phyloP scores from a whole-genome alignment of 2,113 vertebrate species.

The Patagioenas fasciata region DNA sequence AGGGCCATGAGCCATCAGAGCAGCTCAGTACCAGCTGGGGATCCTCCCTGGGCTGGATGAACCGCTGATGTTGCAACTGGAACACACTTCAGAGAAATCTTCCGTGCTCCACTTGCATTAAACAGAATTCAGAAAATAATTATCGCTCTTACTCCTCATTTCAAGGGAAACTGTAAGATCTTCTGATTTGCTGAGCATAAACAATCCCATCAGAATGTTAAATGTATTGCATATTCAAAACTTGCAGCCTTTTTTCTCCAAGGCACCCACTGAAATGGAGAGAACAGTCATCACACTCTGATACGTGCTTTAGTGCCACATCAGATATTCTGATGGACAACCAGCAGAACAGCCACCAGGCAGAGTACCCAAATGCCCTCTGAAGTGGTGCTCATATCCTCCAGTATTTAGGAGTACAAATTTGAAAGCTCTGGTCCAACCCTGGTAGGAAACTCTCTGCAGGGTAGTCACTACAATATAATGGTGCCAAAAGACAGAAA shows the following conservation, averaged over 20 bases:
- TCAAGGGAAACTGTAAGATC: background rate
- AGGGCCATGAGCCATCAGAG: background rate
- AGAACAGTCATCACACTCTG: background rate
- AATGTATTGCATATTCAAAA: background rate
- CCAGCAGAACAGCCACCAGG: background rate
- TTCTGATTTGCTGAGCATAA: slow-evolving; percentile 1
- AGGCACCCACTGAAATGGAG: background rate
- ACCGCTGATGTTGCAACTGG: background rate
- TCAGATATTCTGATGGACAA: background rate
- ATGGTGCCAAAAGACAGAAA: background rate
- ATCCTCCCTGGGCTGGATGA: slow-evolving; percentile 1
- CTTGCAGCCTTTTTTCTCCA: background rate
- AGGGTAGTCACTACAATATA: background rate
- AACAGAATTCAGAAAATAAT: slow-evolving; percentile 3
- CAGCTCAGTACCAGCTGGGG: background rate
- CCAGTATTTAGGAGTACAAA: background rate
- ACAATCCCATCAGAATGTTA: background rate
- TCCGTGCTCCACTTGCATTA: background rate
- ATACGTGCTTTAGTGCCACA: background rate
- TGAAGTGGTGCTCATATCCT: background rate
- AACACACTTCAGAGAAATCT: background rate
- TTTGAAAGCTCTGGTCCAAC: background rate
- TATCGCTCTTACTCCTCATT: background rate
- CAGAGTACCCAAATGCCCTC: background rate
- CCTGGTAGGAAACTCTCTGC: background rate